Base-by-base conservation (phyloP, 2,113 vertebrate species). In the Atrichornis clamosus region DNA sequence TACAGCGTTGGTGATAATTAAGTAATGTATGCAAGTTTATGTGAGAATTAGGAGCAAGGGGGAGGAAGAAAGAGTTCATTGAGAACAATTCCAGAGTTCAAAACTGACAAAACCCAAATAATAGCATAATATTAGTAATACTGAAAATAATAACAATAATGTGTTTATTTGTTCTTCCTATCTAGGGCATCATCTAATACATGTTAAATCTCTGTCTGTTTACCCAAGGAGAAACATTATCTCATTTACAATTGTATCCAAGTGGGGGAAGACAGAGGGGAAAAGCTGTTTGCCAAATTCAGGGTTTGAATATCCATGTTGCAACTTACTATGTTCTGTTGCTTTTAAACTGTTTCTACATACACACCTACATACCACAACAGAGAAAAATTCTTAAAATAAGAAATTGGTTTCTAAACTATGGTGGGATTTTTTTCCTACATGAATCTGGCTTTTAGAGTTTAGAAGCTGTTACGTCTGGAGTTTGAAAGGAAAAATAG, bases 401-500 rank as follows among this genome's bases (percentile, higher is more conserved):
- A 39, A 84, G 39, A 89, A 80, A 73, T 2, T 41, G 13, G 27
- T 69, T 84, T 72, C n/a, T 60, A 52, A 82, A 35, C 21, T 77
- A 12, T 13, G 1, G 4, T 69, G 12, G 1, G 2, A n/a, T 2
- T 68, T 69, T 85, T 80, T 89, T 23, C 24, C 44, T 59, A 3
- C 1, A 0, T 37, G 24, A 41, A 18, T 69, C 24, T 94, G 19
- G 24, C 26, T 78, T 87, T 39, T 65, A 49, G 55, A 60, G 11
- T 83, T 93, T 60, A 85, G 67, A 23, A 91, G 11, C 13, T 83
- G 56, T 64, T 26, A 37, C 10, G 39, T 10, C 37, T 84, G 30
- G 89, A 84, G 81, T 93, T 50, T 75, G 37, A 86, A 87, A 93
- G n/a, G 53, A 88, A 86, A 52, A 84, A 58, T 83, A 86, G 63